These are phyloP conservation scores for Nothoprocta perdicaria DNA, from an alignment of 2,113 vertebrate species.

Conservation along the genomic window DNA sequence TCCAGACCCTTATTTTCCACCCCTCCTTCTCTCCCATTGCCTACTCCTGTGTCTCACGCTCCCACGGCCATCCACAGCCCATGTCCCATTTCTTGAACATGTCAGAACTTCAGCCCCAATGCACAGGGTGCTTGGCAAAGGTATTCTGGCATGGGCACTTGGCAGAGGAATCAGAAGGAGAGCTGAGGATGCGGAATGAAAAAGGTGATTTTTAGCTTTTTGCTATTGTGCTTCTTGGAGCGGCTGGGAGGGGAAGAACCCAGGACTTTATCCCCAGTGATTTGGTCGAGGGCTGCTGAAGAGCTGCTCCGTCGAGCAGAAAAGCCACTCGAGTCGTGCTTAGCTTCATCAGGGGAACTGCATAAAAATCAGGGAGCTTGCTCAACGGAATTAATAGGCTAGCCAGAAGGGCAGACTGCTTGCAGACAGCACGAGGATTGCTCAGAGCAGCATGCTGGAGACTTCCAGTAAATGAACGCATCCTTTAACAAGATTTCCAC, in stretches of 20 bases:
- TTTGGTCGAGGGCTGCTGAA: conserved; percentile 18
- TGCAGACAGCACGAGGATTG: conserved; percentile 20
- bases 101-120: not conserved
- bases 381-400: conserved; percentile 50
- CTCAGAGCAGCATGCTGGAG: conserved; percentile 30
- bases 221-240: not conserved
- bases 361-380: conserved; percentile 44
- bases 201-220: not conserved
- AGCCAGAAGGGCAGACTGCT: conserved; percentile 5
- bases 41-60: not conserved
- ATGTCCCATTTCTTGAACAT: not conserved
- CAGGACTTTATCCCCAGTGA: not conserved
- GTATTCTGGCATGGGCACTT: not conserved
- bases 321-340: conserved; percentile 26
- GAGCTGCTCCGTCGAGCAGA: not conserved
- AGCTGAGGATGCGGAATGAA: too few species aligned
- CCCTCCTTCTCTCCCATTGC: not conserved
- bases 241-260: not conserved
- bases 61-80: not conserved
- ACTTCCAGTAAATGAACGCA: conserved; percentile 40
- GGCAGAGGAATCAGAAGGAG: too few species aligned
- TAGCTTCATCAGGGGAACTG: conserved; percentile 51
- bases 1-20: fast-evolving
- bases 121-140: not conserved
- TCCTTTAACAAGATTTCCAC: conserved; percentile 49